Conservation (phyloP, 2,888 invertebrate species). For the Metacarcinus magister region DNA sequence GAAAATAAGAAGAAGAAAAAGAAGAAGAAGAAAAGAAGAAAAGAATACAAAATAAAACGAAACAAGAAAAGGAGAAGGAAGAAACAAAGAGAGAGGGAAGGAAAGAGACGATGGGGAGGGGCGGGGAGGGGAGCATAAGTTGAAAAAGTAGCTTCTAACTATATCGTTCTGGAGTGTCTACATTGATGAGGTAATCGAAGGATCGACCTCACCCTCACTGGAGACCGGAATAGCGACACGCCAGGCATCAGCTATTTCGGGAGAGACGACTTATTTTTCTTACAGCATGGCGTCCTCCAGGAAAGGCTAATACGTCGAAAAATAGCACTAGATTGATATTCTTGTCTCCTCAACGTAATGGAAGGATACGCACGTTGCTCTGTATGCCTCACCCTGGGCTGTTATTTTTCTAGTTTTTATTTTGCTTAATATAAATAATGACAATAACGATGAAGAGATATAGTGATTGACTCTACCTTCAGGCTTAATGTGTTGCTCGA, state of each 20-base stretch:
- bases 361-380: neutral
- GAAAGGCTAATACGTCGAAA: neutral
- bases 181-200: constrained; percentile 13
- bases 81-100: neutral
- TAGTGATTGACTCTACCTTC: no score
- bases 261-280: neutral
- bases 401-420: neutral
- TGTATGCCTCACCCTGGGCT: neutral
- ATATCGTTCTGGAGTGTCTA: neutral
- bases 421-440: no score
- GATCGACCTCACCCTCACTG: neutral
- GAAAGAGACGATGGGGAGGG: neutral
- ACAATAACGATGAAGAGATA: no score
- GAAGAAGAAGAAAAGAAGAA: neutral
- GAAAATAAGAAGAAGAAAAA: neutral
- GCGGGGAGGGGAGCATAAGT: neutral
- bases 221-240: neutral
- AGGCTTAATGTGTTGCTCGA: no score
- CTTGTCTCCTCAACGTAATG: neutral
- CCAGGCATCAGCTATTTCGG: neutral
- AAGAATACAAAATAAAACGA: neutral
- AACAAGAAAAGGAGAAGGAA: neutral
- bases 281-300: neutral
- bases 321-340: neutral
- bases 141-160: neutral